A percentile compares a stretch with the other conserved stretches of the same genome.
Evolutionary conservation across 2,113 vertebrate species (phyloP).

Genomic region (Protomyctophum bolini): DNA sequence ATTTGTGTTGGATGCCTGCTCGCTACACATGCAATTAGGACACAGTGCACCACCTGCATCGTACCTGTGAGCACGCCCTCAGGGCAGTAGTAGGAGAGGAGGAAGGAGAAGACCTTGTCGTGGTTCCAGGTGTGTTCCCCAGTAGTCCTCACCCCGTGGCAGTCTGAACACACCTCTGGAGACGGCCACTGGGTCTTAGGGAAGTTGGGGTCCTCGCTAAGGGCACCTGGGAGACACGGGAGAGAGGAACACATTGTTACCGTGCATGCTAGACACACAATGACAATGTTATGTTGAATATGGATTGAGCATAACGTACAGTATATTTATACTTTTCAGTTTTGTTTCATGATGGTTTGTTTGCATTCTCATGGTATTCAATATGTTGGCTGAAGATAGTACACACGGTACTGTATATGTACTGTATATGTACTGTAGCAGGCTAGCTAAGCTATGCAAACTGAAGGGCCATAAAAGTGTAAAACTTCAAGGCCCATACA

Average conservation of each 20-base stretch:
- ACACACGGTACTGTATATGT: too few species aligned
- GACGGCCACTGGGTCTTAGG: constrained; percentile 95
- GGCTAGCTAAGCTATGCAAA: too few species aligned
- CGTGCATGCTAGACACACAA: not conserved
- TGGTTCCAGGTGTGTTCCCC: constrained; percentile 81
- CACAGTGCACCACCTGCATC: not conserved
- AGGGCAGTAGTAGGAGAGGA: constrained; percentile 81
- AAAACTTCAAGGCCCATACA: not conserved
- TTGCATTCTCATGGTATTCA: too few species aligned
- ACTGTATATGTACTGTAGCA: too few species aligned
- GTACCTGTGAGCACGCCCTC: constrained; percentile 71
- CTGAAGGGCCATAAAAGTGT: too few species aligned
- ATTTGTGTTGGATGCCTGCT: too few species aligned
- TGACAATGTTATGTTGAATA: not conserved
- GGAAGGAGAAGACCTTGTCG: constrained; percentile 77
- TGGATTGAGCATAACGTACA: too few species aligned
- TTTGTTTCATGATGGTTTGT: too few species aligned
- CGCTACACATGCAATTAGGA: too few species aligned
- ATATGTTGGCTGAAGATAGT: too few species aligned
- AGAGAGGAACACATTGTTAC: not conserved
- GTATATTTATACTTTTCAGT: too few species aligned
- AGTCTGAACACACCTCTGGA: constrained; percentile 79
- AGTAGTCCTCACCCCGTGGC: constrained; percentile 74
- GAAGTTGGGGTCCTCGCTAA: constrained; percentile 89
- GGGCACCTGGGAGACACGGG: constrained; percentile 74